Evolutionary conservation across 2,888 invertebrate species (phyloP).

Genomic region (Dascillus cervinus): DNA sequence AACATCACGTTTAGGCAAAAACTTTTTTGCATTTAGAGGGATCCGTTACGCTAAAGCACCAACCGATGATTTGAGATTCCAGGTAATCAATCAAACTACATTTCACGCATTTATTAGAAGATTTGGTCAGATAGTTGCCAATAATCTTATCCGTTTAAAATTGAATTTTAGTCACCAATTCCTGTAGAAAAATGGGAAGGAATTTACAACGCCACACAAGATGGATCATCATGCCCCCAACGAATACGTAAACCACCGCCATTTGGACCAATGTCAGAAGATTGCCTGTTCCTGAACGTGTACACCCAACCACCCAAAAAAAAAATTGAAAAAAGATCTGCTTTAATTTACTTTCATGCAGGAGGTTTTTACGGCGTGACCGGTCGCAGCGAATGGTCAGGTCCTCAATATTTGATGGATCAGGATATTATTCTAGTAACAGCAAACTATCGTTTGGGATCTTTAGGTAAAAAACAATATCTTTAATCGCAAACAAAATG

Average conservation of each 20-base stretch:
- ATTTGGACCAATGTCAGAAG: constrained; percentile 44
- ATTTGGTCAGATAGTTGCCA: not conserved
- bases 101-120: not conserved
- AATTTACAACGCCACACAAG: constrained; percentile 17
- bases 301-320: constrained; percentile 45
- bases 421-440: constrained; percentile 57
- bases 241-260: too few relatives aligned
- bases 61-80: constrained; percentile 35
- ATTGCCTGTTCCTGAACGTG: constrained; percentile 59
- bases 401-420: constrained; percentile 56
- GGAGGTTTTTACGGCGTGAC: constrained; percentile 52
- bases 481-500: not conserved
- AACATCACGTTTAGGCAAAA: constrained; percentile 20
- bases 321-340: constrained; percentile 36
- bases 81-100: constrained; percentile 24
- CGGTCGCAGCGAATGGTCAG: constrained; percentile 45
- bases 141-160: constrained; percentile 1
- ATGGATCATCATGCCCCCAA: constrained; percentile 37
- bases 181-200: constrained; percentile 14
- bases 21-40: constrained; percentile 24
- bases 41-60: constrained; percentile 28
- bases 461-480: constrained; percentile 40
- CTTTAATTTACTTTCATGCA: constrained; percentile 55
- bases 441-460: constrained; percentile 55
- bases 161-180: constrained; percentile 14